A percentile compares a stretch with the other conserved stretches of the same genome.
Evolutionary conservation across 2,797 vertebrate genomes (phyloP).

Genomic region (Hozukius guyotensis): DNA sequence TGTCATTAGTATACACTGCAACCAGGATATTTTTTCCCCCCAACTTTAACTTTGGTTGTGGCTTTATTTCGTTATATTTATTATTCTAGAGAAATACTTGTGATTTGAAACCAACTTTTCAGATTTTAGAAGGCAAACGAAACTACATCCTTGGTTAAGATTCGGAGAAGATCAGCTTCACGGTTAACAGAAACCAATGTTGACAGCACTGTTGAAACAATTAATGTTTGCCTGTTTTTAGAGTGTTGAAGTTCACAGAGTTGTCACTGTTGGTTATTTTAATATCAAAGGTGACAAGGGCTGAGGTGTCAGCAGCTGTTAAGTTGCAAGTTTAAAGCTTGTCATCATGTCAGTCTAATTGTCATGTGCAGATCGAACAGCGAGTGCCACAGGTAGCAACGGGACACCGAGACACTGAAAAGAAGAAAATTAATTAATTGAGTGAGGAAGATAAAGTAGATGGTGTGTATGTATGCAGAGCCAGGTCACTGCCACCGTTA

Average conservation of each 20-base stretch:
- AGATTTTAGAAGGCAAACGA: neutral
- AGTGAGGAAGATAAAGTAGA: neutral
- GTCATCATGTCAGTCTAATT: constrained; percentile 40
- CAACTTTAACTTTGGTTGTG: neutral
- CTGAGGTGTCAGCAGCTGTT: constrained; percentile 32
- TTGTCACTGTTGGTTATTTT: constrained; percentile 18
- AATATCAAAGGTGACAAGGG: constrained; percentile 23
- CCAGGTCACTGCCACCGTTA: neutral
- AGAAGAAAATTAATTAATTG: constrained; percentile 1
- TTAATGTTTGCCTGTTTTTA: neutral
- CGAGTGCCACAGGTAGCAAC: constrained; percentile 7
- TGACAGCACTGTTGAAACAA: neutral
- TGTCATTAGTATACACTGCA: too few species aligned
- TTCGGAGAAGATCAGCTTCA: neutral
- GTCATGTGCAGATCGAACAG: constrained; percentile 33
- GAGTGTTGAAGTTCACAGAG: neutral
- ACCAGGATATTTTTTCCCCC: neutral
- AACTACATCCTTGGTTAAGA: neutral
- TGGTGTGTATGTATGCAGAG: neutral
- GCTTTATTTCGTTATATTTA: neutral
- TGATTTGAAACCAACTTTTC: neutral
- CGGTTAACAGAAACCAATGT: neutral
- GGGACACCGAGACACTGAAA: neutral
- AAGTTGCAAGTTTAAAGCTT: constrained; percentile 30
- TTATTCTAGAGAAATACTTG: neutral